Evolutionary conservation across 2,797 vertebrate species (phyloP).

Genomic region (Acanthurus leucopareius): DNA sequence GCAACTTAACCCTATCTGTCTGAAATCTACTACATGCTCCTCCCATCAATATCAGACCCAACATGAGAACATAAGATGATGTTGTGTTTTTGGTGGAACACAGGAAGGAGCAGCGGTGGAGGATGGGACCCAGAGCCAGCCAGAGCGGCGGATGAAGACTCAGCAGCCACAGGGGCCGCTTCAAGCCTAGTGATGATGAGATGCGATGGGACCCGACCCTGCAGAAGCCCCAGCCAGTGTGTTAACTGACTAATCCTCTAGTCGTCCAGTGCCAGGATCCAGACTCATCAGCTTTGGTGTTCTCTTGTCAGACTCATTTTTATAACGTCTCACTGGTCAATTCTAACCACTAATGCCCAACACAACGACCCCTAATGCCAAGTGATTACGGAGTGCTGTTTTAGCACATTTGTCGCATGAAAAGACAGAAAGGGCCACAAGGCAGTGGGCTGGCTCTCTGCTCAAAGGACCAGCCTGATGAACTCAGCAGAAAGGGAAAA

Average conservation of each 20-base stretch:
- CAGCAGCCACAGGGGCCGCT: conserved; percentile 72
- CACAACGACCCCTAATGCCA: conserved; percentile 89
- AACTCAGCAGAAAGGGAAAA: conserved; percentile 90
- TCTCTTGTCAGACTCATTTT: conserved; percentile 87
- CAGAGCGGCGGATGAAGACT: conserved; percentile 64
- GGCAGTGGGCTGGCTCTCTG: conserved; percentile 81
- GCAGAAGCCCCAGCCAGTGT: conserved; percentile 78
- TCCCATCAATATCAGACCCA: conserved; percentile 38
- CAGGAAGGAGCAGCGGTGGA: conserved; percentile 47
- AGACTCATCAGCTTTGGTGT: conserved; percentile 88
- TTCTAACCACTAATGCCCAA: conserved; percentile 88
- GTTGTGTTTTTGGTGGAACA: conserved; percentile 41
- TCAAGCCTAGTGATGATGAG: conserved; percentile 77
- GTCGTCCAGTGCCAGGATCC: conserved; percentile 84
- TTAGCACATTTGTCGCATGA: conserved; percentile 86
- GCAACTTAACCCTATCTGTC: conserved; percentile 16
- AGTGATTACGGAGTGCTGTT: conserved; percentile 89
- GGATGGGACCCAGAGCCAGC: conserved; percentile 59
- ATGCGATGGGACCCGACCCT: conserved; percentile 79
- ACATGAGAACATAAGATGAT: conserved; percentile 24
- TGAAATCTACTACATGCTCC: conserved; percentile 33
- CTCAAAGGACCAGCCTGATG: conserved; percentile 86
- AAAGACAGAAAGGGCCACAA: conserved; percentile 82
- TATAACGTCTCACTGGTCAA: conserved; percentile 83
- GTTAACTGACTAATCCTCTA: conserved; percentile 85